These are phyloP conservation scores for Spermophilus dauricus DNA, from an alignment of 2,113 vertebrate species.

Conservation along the genomic window DNA sequence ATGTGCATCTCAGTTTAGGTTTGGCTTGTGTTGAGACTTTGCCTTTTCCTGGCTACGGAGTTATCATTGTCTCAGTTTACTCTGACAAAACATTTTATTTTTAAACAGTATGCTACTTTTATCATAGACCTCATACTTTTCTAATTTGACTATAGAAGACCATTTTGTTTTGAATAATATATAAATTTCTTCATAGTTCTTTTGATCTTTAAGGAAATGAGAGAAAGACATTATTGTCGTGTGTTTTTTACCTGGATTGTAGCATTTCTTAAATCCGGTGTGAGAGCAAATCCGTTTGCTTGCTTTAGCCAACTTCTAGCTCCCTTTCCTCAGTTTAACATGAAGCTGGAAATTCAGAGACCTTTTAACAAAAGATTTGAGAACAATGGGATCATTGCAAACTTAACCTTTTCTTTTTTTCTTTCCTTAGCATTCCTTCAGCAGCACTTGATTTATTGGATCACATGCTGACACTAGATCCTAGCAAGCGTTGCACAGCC, in stretches of 20 bases:
- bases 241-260: neutral
- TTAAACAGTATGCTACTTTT: neutral
- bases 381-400: neutral
- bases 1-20: neutral
- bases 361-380: constrained; percentile 26
- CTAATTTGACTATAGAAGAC: constrained; percentile 38
- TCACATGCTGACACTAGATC: constrained; percentile 98
- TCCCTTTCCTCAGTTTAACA: constrained; percentile 32
- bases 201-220: constrained; percentile 50
- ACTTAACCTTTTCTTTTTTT: neutral
- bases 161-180: constrained; percentile 61
- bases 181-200: neutral
- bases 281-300: constrained; percentile 16
- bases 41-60: neutral
- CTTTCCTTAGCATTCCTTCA: constrained; percentile 91
- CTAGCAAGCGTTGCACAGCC: constrained; percentile 95
- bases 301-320: neutral
- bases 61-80: constrained; percentile 36
- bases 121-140: constrained; percentile 10
- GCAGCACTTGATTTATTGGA: constrained; percentile 96
- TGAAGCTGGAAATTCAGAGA: constrained; percentile 48
- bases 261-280: constrained; percentile 36
- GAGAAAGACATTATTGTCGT: constrained; percentile 27
- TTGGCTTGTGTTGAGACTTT: neutral
- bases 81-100: constrained; percentile 33